These are phyloP conservation scores for Dendroctonus ponderosae DNA, from an alignment of 1,140 invertebrate genomes.

Conservation along the genomic window DNA sequence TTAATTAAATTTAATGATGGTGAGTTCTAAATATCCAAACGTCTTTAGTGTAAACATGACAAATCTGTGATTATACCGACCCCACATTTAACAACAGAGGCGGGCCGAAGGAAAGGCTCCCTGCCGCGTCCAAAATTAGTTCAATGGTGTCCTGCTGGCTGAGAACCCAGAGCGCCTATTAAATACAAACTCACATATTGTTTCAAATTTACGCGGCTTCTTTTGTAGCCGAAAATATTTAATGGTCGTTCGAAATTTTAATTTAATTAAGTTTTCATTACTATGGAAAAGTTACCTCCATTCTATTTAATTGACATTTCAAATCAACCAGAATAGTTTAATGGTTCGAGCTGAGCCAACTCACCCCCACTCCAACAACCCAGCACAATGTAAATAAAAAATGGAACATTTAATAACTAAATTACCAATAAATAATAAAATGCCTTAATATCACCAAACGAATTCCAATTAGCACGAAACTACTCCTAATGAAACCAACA, in stretches of 20 bases:
- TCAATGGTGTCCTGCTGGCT: constrained; percentile 47
- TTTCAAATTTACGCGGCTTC: constrained; percentile 43
- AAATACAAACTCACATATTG: constrained; percentile 48
- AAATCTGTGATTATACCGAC: constrained; percentile 39
- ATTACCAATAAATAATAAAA: no score
- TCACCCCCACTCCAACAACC: no score
- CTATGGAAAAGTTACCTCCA: background rate
- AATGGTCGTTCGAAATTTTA: constrained; percentile 8
- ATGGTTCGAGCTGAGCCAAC: no score
- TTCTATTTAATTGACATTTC: no score
- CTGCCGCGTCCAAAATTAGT: constrained; percentile 46
- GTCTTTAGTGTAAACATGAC: constrained; percentile 42
- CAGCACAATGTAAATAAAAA: no score
- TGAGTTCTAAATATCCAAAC: constrained; percentile 31
- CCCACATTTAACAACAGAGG: constrained; percentile 41
- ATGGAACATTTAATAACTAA: no score
- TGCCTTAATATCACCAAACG: no score
- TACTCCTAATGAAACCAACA: no score
- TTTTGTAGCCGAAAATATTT: constrained; percentile 35
- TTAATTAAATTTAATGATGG: constrained; percentile 35
- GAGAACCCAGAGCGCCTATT: constrained; percentile 41
- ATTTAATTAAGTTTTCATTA: constrained; percentile 16
- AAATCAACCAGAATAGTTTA: no score
- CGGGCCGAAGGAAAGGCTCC: constrained; percentile 38
- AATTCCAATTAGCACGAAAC: no score